phyloP scores from a whole-genome alignment of 2,797 vertebrate genomes.

The Lepidocolaptes lacrymiger region DNA sequence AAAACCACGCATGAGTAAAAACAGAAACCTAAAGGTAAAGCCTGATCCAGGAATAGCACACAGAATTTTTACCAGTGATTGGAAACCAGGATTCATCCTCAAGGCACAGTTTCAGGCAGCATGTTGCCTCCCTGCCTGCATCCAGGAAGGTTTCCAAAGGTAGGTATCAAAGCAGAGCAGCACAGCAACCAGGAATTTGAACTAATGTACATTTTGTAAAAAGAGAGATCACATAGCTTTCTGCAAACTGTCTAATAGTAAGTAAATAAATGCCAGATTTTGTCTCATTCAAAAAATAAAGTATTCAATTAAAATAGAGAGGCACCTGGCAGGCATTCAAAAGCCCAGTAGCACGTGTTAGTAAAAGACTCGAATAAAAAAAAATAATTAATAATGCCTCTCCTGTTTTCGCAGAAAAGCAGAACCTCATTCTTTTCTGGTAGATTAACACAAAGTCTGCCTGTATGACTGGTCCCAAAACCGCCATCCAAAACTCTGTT shows the following conservation, averaged over 20 bases:
- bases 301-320: neutral
- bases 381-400: neutral
- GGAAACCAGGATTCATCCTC: neutral
- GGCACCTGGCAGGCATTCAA: neutral
- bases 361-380: neutral
- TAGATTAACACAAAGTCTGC: neutral
- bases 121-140: neutral
- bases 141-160: neutral
- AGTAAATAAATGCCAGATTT: neutral
- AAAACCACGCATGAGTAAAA: neutral
- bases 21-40: neutral
- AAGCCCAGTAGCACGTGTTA: neutral
- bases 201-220: neutral
- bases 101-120: neutral
- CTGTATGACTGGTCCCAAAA: neutral
- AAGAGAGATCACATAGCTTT: neutral
- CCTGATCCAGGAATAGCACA: rapidly evolving
- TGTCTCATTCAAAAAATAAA: neutral
- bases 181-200: neutral
- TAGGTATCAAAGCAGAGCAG: neutral
- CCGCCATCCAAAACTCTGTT: neutral
- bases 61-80: neutral
- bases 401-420: neutral
- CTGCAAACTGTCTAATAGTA: neutral
- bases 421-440: neutral